phyloP scores from a whole-genome alignment of 2,797 vertebrate genomes.

The Chaetophractus vellerosus region DNA sequence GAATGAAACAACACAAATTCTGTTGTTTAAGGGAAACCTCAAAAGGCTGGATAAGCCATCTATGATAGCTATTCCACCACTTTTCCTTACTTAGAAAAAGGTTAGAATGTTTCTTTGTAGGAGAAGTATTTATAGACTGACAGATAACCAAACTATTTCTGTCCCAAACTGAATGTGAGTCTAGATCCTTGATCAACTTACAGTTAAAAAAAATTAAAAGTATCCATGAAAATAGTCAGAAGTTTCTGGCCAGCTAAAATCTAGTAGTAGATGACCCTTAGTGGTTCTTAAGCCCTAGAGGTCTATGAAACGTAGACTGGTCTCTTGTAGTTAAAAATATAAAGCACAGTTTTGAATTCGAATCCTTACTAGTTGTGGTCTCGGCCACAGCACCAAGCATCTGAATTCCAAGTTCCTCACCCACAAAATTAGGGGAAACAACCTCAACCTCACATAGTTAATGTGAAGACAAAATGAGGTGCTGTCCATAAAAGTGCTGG shows the following conservation, averaged over 20 bases:
- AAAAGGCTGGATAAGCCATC: constrained; percentile 39
- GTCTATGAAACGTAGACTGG: background rate
- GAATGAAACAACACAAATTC: constrained; percentile 66
- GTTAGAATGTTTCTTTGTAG: constrained; percentile 38
- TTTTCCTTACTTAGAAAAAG: constrained; percentile 58
- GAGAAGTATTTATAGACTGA: constrained; percentile 63
- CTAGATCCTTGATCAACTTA: background rate
- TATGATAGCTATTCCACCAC: constrained; percentile 41
- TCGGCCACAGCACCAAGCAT: background rate
- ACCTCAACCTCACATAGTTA: background rate
- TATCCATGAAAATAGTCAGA: background rate
- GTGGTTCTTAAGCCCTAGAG: background rate
- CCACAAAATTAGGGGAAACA: background rate
- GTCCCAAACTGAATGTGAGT: constrained; percentile 21
- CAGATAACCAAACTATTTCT: constrained; percentile 5
- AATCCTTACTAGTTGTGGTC: background rate
- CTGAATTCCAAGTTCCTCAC: background rate
- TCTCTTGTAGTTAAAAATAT: background rate
- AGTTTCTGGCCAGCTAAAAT: constrained; percentile 31
- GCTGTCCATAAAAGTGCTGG: background rate
- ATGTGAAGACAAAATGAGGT: background rate
- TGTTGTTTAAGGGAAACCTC: constrained; percentile 71
- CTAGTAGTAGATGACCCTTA: background rate
- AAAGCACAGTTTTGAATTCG: background rate
- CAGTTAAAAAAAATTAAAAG: constrained; percentile 60